Conservation (phyloP, 2,113 vertebrate species). For the Perccottus glenii region DNA sequence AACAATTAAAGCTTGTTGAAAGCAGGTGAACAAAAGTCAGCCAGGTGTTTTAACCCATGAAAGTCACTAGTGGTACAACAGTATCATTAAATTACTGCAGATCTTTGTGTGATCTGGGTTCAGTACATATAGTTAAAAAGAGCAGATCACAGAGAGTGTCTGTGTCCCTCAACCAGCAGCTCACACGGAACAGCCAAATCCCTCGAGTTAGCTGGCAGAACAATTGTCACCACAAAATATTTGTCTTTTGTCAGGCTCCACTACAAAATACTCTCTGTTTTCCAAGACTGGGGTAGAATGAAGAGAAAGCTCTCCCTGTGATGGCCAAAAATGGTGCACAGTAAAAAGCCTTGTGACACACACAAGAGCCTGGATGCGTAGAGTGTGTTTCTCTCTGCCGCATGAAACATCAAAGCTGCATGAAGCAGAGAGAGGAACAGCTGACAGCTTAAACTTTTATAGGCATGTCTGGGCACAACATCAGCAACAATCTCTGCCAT, state of each 20-base stretch:
- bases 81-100: no score
- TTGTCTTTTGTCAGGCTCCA: constrained; percentile 36
- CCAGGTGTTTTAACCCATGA: no score
- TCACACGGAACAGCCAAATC: constrained; percentile 45
- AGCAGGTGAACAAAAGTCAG: not conserved
- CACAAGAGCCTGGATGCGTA: constrained; percentile 5
- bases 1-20: not conserved
- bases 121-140: constrained; percentile 7
- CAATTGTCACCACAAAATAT: constrained; percentile 56
- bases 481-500: constrained; percentile 46
- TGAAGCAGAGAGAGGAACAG: constrained; percentile 52
- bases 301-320: constrained; percentile 16
- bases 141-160: constrained; percentile 40
- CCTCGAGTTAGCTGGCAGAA: constrained; percentile 52
- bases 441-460: constrained; percentile 69
- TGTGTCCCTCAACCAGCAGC: constrained; percentile 57
- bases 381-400: constrained; percentile 24
- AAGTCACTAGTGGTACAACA: no score
- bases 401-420: constrained; percentile 66
- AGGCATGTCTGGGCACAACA: constrained; percentile 37
- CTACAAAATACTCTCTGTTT: constrained; percentile 57
- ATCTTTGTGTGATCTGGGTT: not conserved
- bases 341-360: constrained; percentile 22
- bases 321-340: constrained; percentile 29
- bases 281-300: constrained; percentile 13